These are phyloP conservation scores for Ochropleura plecta DNA, from an alignment of 2,888 invertebrate genomes.

Conservation along the genomic window DNA sequence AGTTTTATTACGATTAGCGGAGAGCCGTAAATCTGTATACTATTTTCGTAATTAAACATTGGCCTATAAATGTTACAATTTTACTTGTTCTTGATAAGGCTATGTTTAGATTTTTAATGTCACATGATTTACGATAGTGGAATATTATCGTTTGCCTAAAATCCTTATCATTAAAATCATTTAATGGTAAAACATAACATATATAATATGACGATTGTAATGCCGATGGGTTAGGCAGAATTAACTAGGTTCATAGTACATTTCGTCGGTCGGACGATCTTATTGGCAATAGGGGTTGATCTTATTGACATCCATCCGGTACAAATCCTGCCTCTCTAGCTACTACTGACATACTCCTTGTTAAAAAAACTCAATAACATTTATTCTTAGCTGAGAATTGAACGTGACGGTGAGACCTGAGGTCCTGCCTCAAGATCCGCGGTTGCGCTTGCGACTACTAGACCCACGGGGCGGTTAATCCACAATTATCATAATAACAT, in stretches of 20 bases:
- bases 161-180: slow-evolving; percentile 6
- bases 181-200: not conserved
- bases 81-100: slow-evolving; percentile 30
- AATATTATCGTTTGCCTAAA: not conserved
- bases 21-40: slow-evolving; percentile 26
- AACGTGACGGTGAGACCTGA: too few relatives aligned
- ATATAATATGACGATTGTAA: not conserved
- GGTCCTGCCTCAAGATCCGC: not conserved
- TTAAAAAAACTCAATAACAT: too few relatives aligned
- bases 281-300: not conserved
- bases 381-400: not conserved
- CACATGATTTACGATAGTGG: slow-evolving; percentile 19
- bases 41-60: slow-evolving; percentile 35
- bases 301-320: not conserved
- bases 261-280: not conserved
- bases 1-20: slow-evolving; percentile 30
- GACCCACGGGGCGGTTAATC: not conserved
- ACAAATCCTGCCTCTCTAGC: not conserved
- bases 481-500: slow-evolving; percentile 4
- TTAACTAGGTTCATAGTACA: not conserved
- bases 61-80: slow-evolving; percentile 25
- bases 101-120: slow-evolving; percentile 19
- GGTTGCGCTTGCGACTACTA: not conserved
- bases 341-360: not conserved
- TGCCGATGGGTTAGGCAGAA: not conserved